phyloP scores from a whole-genome alignment of 2,888 invertebrate genomes.

The Caenorhabditis sp. region DNA sequence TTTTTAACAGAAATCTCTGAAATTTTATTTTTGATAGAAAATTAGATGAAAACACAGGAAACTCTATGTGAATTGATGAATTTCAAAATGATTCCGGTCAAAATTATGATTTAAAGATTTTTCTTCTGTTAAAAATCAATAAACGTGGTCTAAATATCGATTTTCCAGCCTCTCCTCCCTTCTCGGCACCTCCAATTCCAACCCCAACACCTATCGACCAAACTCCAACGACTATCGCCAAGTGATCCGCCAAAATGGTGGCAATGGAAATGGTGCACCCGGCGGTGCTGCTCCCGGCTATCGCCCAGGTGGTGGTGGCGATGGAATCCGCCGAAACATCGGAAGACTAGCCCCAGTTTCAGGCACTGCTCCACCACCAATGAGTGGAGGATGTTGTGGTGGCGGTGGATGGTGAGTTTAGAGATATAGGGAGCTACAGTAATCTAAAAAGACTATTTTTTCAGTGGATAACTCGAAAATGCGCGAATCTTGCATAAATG shows the following conservation, averaged over 20 bases:
- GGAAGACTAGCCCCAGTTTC: slow-evolving; percentile 35
- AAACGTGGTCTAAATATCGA: background rate
- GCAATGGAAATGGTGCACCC: slow-evolving; percentile 24
- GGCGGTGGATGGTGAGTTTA: slow-evolving; percentile 40
- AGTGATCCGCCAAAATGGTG: slow-evolving; percentile 26
- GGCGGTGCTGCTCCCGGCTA: slow-evolving; percentile 20
- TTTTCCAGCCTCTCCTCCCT: slow-evolving; percentile 43
- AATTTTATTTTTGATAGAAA: too few species aligned
- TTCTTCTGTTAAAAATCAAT: background rate
- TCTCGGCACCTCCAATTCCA: slow-evolving; percentile 20
- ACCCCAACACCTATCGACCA: slow-evolving; percentile 8
- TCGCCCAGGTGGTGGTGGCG: slow-evolving; percentile 32
- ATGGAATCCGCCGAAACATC: slow-evolving; percentile 27
- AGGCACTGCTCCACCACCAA: slow-evolving; percentile 45
- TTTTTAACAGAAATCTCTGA: too few species aligned
- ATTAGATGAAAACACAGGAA: too few species aligned
- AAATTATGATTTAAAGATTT: too few species aligned
- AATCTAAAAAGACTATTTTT: slow-evolving; percentile 4
- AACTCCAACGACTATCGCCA: slow-evolving; percentile 32
- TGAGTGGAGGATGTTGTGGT: slow-evolving; percentile 51
- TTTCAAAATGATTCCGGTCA: too few species aligned
- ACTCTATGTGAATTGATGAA: too few species aligned
- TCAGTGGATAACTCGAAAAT: background rate
- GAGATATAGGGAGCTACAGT: too few species aligned
- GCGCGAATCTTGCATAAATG: background rate